Percentiles rank a stretch among this genome's conserved stretches.
phyloP scores from a whole-genome alignment of 2,113 vertebrate genomes.

The Neoarius graeffei region DNA sequence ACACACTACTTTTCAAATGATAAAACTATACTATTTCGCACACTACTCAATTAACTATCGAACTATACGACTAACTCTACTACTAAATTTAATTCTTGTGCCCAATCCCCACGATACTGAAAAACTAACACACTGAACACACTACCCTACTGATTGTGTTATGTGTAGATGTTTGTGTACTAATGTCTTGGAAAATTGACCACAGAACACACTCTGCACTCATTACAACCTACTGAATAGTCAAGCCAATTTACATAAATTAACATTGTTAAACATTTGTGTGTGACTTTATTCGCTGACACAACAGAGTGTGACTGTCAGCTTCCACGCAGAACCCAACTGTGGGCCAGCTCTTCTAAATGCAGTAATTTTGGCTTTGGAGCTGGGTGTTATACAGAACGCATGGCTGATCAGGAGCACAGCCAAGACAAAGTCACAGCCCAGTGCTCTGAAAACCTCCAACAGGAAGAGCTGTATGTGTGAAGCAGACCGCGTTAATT shows the following conservation, averaged over 20 bases:
- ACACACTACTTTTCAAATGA: neutral
- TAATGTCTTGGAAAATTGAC: neutral
- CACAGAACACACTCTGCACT: neutral
- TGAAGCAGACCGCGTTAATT: conserved; percentile 25
- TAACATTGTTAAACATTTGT: neutral
- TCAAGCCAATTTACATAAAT: neutral
- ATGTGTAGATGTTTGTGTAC: neutral
- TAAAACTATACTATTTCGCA: neutral
- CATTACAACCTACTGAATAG: neutral
- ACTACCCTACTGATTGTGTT: neutral
- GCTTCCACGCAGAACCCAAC: neutral
- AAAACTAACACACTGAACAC: conserved; percentile 12
- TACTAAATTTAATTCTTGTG: neutral
- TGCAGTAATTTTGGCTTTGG: conserved; percentile 1
- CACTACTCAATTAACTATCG: neutral
- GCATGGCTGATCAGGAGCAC: conserved; percentile 24
- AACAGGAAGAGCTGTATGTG: conserved; percentile 4
- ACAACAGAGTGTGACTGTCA: conserved; percentile 7
- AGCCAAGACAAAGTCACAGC: conserved; percentile 33
- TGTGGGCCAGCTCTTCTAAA: conserved; percentile 17
- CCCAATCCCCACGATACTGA: neutral
- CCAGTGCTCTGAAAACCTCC: conserved; percentile 16
- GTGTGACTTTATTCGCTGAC: conserved; percentile 13
- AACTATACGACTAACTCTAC: neutral
- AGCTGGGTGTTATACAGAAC: neutral